These are phyloP conservation scores for Emys orbicularis DNA, from an alignment of 2,797 vertebrate genomes.

Conservation along the genomic window DNA sequence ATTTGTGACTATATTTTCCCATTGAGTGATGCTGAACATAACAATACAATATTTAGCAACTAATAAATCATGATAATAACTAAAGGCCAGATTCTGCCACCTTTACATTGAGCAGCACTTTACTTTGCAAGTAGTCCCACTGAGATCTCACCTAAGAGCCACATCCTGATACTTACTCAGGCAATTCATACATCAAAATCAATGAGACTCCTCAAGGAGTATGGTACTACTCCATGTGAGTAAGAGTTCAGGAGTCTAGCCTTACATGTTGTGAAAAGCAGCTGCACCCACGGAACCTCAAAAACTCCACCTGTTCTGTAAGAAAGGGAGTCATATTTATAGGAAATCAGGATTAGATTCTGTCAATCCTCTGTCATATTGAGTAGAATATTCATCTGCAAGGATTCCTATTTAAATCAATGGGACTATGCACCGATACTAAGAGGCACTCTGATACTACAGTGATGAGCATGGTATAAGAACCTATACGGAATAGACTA, in stretches of 20 bases:
- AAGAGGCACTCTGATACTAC: neutral
- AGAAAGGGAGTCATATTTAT: neutral
- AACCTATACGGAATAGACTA: neutral
- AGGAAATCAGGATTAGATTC: neutral
- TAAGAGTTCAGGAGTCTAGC: neutral
- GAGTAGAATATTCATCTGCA: neutral
- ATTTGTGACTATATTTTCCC: neutral
- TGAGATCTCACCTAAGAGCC: neutral
- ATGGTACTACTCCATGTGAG: neutral
- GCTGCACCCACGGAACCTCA: neutral
- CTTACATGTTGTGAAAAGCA: neutral
- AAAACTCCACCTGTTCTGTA: neutral
- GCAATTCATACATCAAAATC: neutral
- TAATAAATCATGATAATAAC: neutral
- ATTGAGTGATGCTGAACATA: neutral
- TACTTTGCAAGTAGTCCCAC: neutral
- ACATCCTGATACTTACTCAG: neutral
- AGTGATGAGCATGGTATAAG: neutral
- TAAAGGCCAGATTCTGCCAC: neutral
- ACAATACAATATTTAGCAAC: neutral
- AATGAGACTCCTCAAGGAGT: neutral
- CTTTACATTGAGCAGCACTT: neutral
- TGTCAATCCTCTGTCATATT: neutral
- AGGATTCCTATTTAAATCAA: neutral
- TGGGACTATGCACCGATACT: neutral